These are phyloP conservation scores for Rhabdophis nuchalis DNA, from an alignment of 2,797 vertebrate species.

Conservation along the genomic window DNA sequence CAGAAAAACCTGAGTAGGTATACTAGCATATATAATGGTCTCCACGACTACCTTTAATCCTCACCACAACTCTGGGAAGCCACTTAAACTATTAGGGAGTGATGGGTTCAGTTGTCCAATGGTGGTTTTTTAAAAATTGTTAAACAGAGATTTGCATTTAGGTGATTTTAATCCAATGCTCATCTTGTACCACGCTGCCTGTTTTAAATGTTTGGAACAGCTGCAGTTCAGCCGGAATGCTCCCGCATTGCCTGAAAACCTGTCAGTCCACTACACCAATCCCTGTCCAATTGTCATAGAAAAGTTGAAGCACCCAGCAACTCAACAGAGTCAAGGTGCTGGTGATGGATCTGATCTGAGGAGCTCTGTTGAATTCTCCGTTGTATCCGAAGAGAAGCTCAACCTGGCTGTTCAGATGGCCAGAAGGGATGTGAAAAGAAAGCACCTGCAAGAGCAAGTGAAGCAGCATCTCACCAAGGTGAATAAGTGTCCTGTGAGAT, in stretches of 20 bases:
- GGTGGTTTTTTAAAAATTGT: too few species aligned
- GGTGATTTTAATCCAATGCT: background rate
- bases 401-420: conserved; percentile 82
- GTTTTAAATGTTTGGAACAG: conserved; percentile 64
- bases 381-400: conserved; percentile 87
- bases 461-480: conserved; percentile 23
- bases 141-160: background rate
- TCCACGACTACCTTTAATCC: background rate
- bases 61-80: background rate
- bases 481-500: background rate
- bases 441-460: conserved; percentile 60
- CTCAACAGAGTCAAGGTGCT: conserved; percentile 31
- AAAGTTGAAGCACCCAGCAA: conserved; percentile 69
- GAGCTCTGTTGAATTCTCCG: conserved; percentile 78
- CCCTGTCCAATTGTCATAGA: conserved; percentile 87
- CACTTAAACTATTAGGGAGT: background rate
- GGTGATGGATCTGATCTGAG: conserved; percentile 45
- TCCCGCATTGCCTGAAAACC: conserved; percentile 72
- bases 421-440: conserved; percentile 82
- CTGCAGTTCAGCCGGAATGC: conserved; percentile 84
- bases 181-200: background rate
- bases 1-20: background rate
- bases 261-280: conserved; percentile 72
- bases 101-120: background rate
- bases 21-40: background rate